Percentiles rank a stretch among this genome's conserved stretches.
phyloP scores from a whole-genome alignment of 2,888 invertebrate species.

The Hypselothyrea guttata region DNA sequence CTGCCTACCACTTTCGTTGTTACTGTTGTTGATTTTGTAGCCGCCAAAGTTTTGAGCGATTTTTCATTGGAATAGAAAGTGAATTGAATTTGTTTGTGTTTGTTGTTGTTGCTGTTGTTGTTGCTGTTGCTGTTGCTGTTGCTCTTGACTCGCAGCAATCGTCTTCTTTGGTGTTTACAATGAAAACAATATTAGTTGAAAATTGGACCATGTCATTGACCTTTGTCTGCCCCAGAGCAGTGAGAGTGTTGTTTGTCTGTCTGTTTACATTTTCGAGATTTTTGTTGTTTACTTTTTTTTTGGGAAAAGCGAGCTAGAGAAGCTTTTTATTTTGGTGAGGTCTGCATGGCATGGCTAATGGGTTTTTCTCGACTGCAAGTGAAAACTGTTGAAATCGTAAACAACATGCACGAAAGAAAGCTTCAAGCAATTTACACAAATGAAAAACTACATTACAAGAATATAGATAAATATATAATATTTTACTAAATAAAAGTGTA shows the following conservation, averaged over 20 bases:
- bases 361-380: slow-evolving; percentile 48
- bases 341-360: slow-evolving; percentile 7
- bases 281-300: slow-evolving; percentile 18
- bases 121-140: slow-evolving; percentile 29
- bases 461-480: no score
- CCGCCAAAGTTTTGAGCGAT: slow-evolving; percentile 62
- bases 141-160: slow-evolving; percentile 45
- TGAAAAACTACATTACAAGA: background rate
- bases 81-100: slow-evolving; percentile 67
- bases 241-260: slow-evolving; percentile 68
- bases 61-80: slow-evolving; percentile 79
- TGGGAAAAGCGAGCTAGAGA: slow-evolving; percentile 28
- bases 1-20: slow-evolving; percentile 72
- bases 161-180: slow-evolving; percentile 54
- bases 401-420: slow-evolving; percentile 12
- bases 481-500: no score
- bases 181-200: slow-evolving; percentile 56
- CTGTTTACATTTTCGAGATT: slow-evolving; percentile 24
- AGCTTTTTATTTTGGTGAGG: slow-evolving; percentile 30
- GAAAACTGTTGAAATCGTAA: slow-evolving; percentile 8
- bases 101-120: slow-evolving; percentile 33
- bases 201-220: slow-evolving; percentile 80
- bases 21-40: slow-evolving; percentile 55
- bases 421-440: background rate
- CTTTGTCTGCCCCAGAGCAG: slow-evolving; percentile 66